These are phyloP conservation scores for Quiscalus mexicanus DNA, from an alignment of 2,113 vertebrate species.

Conservation along the genomic window DNA sequence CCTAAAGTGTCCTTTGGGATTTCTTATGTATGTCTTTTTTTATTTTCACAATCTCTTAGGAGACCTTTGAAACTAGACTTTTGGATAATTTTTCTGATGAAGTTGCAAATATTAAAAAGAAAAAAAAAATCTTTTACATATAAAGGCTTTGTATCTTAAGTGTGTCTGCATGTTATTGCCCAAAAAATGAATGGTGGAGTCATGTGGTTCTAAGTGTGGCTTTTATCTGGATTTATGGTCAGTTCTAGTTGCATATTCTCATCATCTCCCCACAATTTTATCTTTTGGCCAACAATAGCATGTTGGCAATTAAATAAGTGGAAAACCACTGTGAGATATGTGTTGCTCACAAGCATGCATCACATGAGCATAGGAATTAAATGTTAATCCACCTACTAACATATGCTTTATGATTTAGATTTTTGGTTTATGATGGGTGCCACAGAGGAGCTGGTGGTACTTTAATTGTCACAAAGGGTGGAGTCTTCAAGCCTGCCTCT, in stretches of 20 bases:
- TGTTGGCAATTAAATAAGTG: neutral
- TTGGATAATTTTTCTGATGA: neutral
- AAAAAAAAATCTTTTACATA: neutral
- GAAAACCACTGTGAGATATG: neutral
- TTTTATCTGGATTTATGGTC: neutral
- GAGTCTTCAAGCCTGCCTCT: neutral
- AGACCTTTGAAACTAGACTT: neutral
- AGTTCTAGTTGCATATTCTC: neutral
- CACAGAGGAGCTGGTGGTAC: neutral
- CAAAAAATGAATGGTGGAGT: neutral
- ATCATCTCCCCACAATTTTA: neutral
- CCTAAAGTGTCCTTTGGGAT: neutral
- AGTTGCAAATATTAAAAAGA: neutral
- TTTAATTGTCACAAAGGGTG: neutral
- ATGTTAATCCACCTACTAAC: constrained; percentile 1
- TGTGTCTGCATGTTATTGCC: neutral
- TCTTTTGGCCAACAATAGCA: neutral
- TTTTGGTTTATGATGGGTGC: neutral
- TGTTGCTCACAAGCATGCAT: neutral
- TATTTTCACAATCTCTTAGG: neutral
- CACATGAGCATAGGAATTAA: neutral
- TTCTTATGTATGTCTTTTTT: neutral
- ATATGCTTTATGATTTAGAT: neutral
- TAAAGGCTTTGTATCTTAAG: neutral
- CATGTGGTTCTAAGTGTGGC: neutral